Conservation (phyloP, 2,113 vertebrate genomes). For the Bambusicola thoracicus region DNA sequence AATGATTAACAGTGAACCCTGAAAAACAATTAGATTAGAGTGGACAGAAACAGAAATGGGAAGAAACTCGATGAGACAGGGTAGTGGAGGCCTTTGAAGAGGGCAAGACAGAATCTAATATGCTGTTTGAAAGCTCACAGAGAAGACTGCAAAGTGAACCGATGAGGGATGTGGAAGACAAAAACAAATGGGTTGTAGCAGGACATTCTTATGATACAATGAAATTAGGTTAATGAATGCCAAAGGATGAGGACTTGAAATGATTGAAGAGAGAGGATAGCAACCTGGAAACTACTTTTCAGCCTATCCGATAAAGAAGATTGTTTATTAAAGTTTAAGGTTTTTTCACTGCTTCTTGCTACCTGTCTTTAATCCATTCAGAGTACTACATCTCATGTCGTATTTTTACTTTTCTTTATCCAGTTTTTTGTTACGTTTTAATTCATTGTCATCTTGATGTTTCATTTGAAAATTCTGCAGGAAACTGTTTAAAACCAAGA, state of each 20-base stretch:
- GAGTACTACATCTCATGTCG: neutral
- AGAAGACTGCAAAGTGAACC: neutral
- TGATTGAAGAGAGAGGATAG: neutral
- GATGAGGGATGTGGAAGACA: neutral
- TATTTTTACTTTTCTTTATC: neutral
- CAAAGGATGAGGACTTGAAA: neutral
- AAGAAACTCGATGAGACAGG: neutral
- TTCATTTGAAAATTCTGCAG: neutral
- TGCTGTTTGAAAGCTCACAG: neutral
- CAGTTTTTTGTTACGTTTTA: neutral
- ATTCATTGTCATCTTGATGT: fast-evolving
- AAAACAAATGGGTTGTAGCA: neutral
- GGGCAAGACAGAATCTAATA: neutral
- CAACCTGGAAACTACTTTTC: neutral
- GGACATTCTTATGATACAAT: neutral
- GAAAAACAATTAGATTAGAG: neutral
- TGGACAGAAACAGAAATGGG: neutral
- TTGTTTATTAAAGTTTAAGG: neutral
- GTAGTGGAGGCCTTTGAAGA: neutral
- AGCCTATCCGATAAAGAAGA: neutral
- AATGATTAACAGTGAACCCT: neutral
- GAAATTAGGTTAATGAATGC: neutral
- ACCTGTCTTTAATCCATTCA: neutral
- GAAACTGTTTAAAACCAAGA: neutral
- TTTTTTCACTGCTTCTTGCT: neutral